Evolutionary conservation across 2,888 invertebrate genomes (phyloP), one percentile per base, ranked within the genome.

Genomic region (Meloe dianella): DNA sequence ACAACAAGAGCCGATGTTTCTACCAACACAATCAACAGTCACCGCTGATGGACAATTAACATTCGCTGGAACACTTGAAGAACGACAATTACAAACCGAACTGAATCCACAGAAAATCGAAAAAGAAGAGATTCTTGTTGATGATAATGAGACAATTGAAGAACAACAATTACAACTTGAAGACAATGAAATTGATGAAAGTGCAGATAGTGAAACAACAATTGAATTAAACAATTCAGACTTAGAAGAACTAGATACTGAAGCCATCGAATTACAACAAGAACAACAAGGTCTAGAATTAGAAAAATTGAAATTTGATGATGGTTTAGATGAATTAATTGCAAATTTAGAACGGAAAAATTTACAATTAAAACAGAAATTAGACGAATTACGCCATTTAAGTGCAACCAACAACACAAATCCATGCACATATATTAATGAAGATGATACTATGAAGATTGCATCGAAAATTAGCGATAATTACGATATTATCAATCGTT

Each of bases 21-120:
- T 92, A 38, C 90, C 90, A 30, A 91, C 91, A 0, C 91, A 91
- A 83, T 88, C 89, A 0, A 81, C 91, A 12, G 86, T 87, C 66
- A 90, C 90, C 4, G 79, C 80, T 24, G 82, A 81, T 65, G 84
- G 84, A 5, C 81, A 83, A 71, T 71, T 84, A 58, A 83, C 83
- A 2, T 84, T 84, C 71, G 82, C 83, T 32, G 77, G 80, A 2
- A 78, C 78, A 12, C 76, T 79, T 2, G 82, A 84, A 73, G 84
- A 84, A 74, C 72, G 82, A 9, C 80, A 79, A 65, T 78, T 79
- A 4, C 77, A 77, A 64, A 78, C 80, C 0, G 80, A 80, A 68
- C 72, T 77, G 61, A 70, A 76, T 64, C 62, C 77, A 70, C 75
- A 71, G 74, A 68, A 54, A 74, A 71, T 61, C 71, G 69, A 35